phyloP scores from a whole-genome alignment of 2,113 vertebrate genomes.

The Pleuronectes platessa region DNA sequence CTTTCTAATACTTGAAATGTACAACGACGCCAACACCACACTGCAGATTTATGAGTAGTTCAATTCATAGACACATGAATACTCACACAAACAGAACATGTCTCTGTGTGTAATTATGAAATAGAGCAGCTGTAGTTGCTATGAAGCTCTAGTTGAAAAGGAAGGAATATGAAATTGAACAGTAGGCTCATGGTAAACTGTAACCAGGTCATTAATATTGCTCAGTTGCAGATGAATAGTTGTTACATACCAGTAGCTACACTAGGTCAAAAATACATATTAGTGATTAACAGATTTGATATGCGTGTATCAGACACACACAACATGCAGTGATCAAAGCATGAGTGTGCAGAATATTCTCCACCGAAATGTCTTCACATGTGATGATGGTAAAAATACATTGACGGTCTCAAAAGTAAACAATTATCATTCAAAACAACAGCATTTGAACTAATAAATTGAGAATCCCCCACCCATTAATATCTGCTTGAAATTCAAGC shows the following conservation, averaged over 20 bases:
- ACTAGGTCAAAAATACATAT: not conserved
- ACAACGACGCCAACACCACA: slow-evolving; percentile 1
- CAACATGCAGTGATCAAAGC: slow-evolving; percentile 42
- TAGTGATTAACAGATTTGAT: not conserved
- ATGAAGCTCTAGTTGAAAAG: not conserved
- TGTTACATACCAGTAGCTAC: slow-evolving; percentile 1
- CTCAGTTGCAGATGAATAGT: slow-evolving; percentile 10
- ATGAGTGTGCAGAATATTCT: slow-evolving; percentile 15
- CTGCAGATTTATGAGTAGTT: slow-evolving; percentile 10
- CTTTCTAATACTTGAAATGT: not conserved
- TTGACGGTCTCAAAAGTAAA: slow-evolving; percentile 7
- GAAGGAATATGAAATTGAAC: not conserved
- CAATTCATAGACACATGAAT: not conserved
- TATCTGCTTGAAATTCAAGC: slow-evolving; percentile 11
- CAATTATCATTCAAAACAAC: not conserved
- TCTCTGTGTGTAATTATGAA: not conserved
- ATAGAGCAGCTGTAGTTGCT: not conserved
- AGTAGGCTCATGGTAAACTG: not conserved
- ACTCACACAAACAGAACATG: not conserved
- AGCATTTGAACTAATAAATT: slow-evolving; percentile 25
- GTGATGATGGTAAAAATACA: not conserved
- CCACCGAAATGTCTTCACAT: not conserved
- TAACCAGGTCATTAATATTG: slow-evolving; percentile 15
- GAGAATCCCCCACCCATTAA: slow-evolving; percentile 17
- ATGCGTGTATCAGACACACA: not conserved